Conservation (phyloP, 2,888 invertebrate species). For the Leptinotarsa haldemani region DNA sequence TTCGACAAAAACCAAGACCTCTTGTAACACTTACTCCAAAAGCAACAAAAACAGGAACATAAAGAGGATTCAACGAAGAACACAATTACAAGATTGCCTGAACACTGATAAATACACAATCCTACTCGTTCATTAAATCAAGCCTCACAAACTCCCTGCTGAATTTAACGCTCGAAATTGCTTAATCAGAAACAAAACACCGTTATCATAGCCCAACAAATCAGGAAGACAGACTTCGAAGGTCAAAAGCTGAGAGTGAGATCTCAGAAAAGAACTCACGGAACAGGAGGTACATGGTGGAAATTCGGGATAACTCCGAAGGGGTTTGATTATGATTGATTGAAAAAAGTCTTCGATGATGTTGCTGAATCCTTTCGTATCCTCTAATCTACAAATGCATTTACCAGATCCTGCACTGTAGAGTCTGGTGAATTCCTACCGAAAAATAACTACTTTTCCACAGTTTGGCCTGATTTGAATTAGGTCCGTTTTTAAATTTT, state of each 20-base stretch:
- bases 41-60: constrained; percentile 7
- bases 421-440: no score
- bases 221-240: neutral
- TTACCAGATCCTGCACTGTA: no score
- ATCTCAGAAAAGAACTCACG: neutral
- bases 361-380: no score
- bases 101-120: constrained; percentile 12
- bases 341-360: neutral
- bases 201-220: constrained; percentile 2
- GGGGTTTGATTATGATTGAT: neutral
- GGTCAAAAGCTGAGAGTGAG: neutral
- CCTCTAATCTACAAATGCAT: no score
- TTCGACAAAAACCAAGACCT: neutral
- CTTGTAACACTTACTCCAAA: neutral
- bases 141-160: neutral
- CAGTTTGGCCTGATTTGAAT: no score
- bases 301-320: neutral
- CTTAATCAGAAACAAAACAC: constrained; percentile 12
- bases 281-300: neutral
- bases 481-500: no score
- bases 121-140: constrained; percentile 4
- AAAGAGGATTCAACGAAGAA: neutral
- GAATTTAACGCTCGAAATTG: constrained; percentile 14
- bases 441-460: no score
- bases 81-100: neutral